Conservation (phyloP, 2,888 invertebrate genomes). For the Aromia moschata region DNA sequence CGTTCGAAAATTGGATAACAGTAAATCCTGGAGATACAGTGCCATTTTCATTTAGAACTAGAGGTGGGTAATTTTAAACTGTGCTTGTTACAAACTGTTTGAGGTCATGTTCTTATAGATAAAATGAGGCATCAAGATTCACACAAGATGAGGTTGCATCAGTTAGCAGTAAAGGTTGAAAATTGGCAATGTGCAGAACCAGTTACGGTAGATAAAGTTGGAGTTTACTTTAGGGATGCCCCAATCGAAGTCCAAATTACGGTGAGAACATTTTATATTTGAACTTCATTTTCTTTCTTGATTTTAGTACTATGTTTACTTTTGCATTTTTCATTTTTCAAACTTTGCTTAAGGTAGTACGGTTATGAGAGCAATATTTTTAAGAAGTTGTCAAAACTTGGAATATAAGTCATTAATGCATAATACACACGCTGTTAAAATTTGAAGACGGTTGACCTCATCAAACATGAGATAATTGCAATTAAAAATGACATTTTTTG, state of each 20-base stretch:
- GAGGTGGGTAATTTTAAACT: constrained; percentile 63
- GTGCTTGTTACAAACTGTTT: neutral
- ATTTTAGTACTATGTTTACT: too few species aligned
- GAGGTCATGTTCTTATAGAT: constrained; percentile 48
- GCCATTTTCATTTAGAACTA: constrained; percentile 86
- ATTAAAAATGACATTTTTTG: too few species aligned
- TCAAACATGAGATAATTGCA: too few species aligned
- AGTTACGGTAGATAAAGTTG: constrained; percentile 95
- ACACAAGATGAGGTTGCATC: constrained; percentile 82
- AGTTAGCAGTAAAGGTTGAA: constrained; percentile 87
- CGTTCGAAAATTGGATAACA: constrained; percentile 72
- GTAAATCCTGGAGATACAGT: constrained; percentile 80
- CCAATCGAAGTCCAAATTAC: constrained; percentile 59
- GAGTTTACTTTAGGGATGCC: constrained; percentile 87
- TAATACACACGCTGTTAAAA: too few species aligned
- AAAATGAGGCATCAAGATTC: constrained; percentile 78
- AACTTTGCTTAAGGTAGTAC: too few species aligned
- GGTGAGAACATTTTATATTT: too few species aligned
- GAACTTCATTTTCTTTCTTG: too few species aligned
- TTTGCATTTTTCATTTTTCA: too few species aligned
- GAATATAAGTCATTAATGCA: too few species aligned
- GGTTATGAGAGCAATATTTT: too few species aligned
- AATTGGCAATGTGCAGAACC: constrained; percentile 89
- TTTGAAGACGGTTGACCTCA: too few species aligned
- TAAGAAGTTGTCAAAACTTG: too few species aligned